A percentile compares a stretch with the other conserved stretches of the same genome.
Conservation (phyloP, 2,113 vertebrate genomes). For the Lophius piscatorius region DNA sequence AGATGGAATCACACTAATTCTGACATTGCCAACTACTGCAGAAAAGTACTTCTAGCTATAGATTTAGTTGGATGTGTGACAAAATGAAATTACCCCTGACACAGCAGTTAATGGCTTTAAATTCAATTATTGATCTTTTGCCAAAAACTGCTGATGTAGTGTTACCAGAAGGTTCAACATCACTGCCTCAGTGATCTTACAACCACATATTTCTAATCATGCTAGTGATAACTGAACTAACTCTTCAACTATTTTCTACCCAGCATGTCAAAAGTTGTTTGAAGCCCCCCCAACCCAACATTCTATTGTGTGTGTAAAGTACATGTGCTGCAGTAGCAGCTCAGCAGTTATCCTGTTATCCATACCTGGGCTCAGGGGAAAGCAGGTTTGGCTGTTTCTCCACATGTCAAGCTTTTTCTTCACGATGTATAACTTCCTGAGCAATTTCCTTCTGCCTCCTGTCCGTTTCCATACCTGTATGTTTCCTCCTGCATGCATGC, state of each 20-base stretch:
- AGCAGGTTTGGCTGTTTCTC: constrained; percentile 21
- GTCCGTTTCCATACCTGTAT: background rate
- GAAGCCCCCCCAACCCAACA: background rate
- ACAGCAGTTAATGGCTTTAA: too few relatives aligned
- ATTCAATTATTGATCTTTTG: too few relatives aligned
- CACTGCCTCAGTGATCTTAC: background rate
- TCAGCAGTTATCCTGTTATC: too few relatives aligned
- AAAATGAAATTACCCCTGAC: too few relatives aligned
- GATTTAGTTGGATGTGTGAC: too few relatives aligned
- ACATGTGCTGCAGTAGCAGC: too few relatives aligned
- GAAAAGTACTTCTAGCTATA: background rate
- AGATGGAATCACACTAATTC: background rate
- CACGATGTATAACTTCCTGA: background rate
- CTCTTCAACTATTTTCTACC: background rate
- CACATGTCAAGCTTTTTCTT: constrained; percentile 14
- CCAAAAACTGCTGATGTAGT: background rate
- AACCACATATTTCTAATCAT: background rate
- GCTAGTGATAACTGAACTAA: background rate
- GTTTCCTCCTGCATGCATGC: constrained; percentile 34
- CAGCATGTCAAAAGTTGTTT: background rate
- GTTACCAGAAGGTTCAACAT: background rate
- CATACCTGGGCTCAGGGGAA: constrained; percentile 5
- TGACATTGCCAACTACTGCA: background rate
- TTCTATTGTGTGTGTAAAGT: too few relatives aligned
- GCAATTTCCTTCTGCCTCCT: constrained; percentile 12